These are phyloP conservation scores for Bradynema listronoti DNA, from an alignment of 1,140 invertebrate species.

Conservation along the genomic window DNA sequence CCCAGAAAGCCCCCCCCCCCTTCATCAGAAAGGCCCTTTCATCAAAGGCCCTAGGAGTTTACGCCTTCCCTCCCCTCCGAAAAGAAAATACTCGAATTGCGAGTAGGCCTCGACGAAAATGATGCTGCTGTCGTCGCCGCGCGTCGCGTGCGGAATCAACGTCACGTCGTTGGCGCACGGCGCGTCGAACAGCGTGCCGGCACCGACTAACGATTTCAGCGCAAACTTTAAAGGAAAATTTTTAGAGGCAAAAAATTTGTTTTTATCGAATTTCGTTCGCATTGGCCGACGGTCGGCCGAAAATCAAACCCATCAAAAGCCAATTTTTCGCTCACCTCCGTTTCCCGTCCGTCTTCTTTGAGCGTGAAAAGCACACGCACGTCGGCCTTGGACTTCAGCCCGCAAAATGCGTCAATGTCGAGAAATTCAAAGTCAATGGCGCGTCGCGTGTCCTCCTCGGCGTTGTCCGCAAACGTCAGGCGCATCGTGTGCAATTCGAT, in stretches of 20 bases:
- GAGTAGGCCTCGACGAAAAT: slow-evolving; percentile 23
- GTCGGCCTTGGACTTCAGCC: slow-evolving; percentile 13
- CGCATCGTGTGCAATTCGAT: background rate
- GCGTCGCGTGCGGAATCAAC: slow-evolving; percentile 18
- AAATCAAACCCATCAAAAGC: background rate
- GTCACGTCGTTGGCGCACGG: slow-evolving; percentile 13
- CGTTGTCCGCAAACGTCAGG: slow-evolving; percentile 1
- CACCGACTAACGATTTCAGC: slow-evolving; percentile 8
- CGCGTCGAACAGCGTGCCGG: background rate
- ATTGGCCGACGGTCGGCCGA: too few relatives aligned
- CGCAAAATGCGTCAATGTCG: slow-evolving; percentile 15
- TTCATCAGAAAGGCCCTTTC: background rate
- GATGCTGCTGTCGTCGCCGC: slow-evolving; percentile 25
- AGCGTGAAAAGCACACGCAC: slow-evolving; percentile 17
- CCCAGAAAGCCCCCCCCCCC: background rate
- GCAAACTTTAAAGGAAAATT: slow-evolving; percentile 21
- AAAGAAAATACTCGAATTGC: slow-evolving; percentile 2
- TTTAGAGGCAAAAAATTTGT: background rate
- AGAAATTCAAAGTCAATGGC: slow-evolving; percentile 29
- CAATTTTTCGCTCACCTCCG: slow-evolving; percentile 2
- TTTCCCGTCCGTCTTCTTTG: background rate
- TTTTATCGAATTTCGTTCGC: background rate
- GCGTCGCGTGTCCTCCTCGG: background rate
- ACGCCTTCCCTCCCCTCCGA: background rate
- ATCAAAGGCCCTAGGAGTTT: background rate